Conservation (phyloP, 2,888 invertebrate species). For the Macrostomum cliftonense region DNA sequence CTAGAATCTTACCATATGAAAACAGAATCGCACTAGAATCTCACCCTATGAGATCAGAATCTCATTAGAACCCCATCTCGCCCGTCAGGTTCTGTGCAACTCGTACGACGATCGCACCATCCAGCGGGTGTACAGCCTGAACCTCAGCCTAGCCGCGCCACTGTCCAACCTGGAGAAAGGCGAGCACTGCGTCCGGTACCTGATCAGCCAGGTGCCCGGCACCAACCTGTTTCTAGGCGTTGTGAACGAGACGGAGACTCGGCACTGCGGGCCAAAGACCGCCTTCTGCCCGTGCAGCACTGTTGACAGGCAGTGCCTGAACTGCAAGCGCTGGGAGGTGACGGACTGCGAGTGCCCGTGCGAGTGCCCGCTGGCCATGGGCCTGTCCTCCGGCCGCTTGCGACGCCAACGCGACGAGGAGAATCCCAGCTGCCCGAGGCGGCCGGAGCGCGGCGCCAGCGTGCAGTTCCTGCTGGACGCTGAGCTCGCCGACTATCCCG, state of each 20-base stretch:
- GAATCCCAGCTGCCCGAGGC: slow-evolving; percentile 1
- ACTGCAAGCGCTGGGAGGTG: slow-evolving; percentile 80
- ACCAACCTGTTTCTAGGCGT: slow-evolving; percentile 74
- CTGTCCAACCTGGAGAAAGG: slow-evolving; percentile 65
- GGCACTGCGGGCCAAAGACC: slow-evolving; percentile 51
- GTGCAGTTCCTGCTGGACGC: background rate
- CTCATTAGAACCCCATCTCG: too few relatives aligned
- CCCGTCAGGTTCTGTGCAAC: slow-evolving; percentile 49
- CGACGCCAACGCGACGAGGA: background rate
- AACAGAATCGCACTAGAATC: too few relatives aligned
- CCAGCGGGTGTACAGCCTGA: slow-evolving; percentile 48
- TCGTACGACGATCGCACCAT: slow-evolving; percentile 65
- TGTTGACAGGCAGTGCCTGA: slow-evolving; percentile 65
- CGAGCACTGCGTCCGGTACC: slow-evolving; percentile 66
- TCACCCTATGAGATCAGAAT: too few relatives aligned
- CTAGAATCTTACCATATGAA: too few relatives aligned
- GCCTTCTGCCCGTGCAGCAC: slow-evolving; percentile 80
- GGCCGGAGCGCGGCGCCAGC: background rate
- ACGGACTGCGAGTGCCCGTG: slow-evolving; percentile 85
- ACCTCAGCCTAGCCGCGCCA: slow-evolving; percentile 55
- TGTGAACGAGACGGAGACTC: slow-evolving; percentile 52
- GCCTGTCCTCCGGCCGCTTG: background rate
- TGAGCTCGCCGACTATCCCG: background rate
- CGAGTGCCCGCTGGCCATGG: slow-evolving; percentile 47
- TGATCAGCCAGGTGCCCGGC: slow-evolving; percentile 49